Percentiles rank a stretch among this genome's conserved stretches.
phyloP scores from a whole-genome alignment of 1,140 invertebrate species.

The Apis florea region DNA sequence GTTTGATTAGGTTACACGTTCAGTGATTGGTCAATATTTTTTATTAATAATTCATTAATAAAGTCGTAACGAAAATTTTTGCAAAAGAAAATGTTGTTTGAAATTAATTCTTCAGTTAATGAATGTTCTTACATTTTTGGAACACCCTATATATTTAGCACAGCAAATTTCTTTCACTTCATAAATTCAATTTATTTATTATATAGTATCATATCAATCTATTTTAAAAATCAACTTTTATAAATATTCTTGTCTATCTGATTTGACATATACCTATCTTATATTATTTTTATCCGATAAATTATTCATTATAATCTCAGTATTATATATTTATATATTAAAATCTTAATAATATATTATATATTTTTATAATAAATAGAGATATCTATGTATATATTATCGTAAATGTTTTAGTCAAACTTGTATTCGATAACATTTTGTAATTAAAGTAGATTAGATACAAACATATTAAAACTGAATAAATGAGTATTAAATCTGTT shows the following conservation, averaged over 20 bases:
- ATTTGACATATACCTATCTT: neutral
- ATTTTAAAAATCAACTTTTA: neutral
- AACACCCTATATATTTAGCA: neutral
- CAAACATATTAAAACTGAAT: slow-evolving; percentile 5
- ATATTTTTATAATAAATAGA: too few relatives aligned
- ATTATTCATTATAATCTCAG: neutral
- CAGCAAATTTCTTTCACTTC: neutral
- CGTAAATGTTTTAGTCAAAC: neutral
- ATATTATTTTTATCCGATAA: neutral
- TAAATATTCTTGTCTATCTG: neutral
- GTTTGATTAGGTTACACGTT: too few relatives aligned
- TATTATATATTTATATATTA: neutral
- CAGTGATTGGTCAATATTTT: too few relatives aligned
- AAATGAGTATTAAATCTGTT: slow-evolving; percentile 18
- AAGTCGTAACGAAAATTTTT: too few relatives aligned
- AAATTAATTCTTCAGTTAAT: too few relatives aligned
- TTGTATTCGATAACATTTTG: too few relatives aligned
- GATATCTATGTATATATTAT: too few relatives aligned
- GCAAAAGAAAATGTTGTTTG: too few relatives aligned
- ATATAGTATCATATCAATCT: neutral
- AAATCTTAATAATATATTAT: too few relatives aligned
- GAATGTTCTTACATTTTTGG: too few relatives aligned
- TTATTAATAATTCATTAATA: too few relatives aligned
- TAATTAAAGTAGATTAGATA: neutral
- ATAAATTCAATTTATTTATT: neutral